Conservation (phyloP, 2,113 vertebrate species). For the Bagarius yarrelli region DNA sequence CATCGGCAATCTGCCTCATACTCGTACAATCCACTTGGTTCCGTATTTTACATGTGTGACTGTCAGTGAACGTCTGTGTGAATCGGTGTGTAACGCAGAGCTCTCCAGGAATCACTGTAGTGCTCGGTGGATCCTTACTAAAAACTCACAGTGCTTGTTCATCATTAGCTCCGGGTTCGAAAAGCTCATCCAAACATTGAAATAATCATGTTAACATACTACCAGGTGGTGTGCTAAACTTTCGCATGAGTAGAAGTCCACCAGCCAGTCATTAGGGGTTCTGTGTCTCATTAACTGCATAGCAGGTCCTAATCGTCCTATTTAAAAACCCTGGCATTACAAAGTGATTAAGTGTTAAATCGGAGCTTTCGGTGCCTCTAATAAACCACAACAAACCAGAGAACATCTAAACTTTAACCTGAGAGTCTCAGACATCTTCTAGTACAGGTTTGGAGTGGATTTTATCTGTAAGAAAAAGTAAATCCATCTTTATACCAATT, state of each 20-base stretch:
- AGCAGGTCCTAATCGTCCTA: background rate
- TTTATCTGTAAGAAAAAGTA: background rate
- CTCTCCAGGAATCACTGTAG: background rate
- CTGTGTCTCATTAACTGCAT: slow-evolving; percentile 19
- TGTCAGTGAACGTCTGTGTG: too few relatives aligned
- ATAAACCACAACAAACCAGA: background rate
- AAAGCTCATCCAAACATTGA: background rate
- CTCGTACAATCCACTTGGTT: too few relatives aligned
- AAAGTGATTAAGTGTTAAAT: background rate
- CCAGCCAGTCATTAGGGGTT: background rate
- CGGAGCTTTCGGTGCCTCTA: background rate
- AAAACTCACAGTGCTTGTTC: background rate
- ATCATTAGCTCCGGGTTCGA: background rate
- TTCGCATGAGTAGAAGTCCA: background rate
- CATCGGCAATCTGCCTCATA: too few relatives aligned
- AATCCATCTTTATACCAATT: background rate
- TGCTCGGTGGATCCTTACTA: background rate
- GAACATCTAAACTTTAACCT: background rate
- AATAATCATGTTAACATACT: background rate
- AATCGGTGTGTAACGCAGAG: background rate
- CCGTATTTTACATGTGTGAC: too few relatives aligned
- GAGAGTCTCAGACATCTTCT: background rate
- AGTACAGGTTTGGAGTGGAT: background rate
- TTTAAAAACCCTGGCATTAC: background rate
- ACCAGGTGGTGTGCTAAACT: background rate